Percentiles rank a stretch among this genome's conserved stretches.
Conservation (phyloP, 2,797 vertebrate genomes). For the Galagoides demidoff region DNA sequence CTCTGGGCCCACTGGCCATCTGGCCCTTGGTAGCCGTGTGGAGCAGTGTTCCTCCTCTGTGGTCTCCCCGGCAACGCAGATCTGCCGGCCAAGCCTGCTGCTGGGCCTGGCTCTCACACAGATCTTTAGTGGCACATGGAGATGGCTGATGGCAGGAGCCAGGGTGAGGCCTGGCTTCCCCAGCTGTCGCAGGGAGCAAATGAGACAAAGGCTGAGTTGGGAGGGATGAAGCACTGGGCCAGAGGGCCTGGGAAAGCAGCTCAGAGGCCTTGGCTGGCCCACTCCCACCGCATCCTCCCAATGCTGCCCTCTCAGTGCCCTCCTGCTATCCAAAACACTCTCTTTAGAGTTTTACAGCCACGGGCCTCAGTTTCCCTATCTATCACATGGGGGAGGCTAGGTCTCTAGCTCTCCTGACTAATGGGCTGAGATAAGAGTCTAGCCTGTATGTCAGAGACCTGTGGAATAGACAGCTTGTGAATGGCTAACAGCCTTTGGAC, state of each 20-base stretch:
- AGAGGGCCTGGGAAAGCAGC: conserved; percentile 72
- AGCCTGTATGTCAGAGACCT: neutral
- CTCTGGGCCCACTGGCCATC: conserved; percentile 43
- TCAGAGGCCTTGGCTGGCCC: neutral
- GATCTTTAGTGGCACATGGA: conserved; percentile 77
- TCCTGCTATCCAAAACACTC: conserved; percentile 3
- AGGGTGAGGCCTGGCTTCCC: conserved; percentile 65
- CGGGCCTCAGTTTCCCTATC: conserved; percentile 15
- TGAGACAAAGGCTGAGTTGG: conserved; percentile 63
- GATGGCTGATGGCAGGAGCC: conserved; percentile 79
- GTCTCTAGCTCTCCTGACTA: neutral
- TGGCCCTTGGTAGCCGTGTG: neutral
- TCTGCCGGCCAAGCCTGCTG: conserved; percentile 75
- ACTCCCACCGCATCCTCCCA: neutral
- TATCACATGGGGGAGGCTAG: neutral
- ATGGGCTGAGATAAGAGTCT: neutral
- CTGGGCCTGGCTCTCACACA: conserved; percentile 57
- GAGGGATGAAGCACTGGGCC: neutral
- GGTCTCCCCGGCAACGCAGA: conserved; percentile 77
- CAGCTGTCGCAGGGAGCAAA: conserved; percentile 70
- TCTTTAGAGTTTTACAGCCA: neutral
- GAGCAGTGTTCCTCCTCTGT: neutral
- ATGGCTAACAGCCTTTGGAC: neutral
- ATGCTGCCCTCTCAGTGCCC: conserved; percentile 33
- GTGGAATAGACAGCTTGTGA: neutral